phyloP scores from a whole-genome alignment of 2,113 vertebrate genomes.

The Pristiophorus japonicus region DNA sequence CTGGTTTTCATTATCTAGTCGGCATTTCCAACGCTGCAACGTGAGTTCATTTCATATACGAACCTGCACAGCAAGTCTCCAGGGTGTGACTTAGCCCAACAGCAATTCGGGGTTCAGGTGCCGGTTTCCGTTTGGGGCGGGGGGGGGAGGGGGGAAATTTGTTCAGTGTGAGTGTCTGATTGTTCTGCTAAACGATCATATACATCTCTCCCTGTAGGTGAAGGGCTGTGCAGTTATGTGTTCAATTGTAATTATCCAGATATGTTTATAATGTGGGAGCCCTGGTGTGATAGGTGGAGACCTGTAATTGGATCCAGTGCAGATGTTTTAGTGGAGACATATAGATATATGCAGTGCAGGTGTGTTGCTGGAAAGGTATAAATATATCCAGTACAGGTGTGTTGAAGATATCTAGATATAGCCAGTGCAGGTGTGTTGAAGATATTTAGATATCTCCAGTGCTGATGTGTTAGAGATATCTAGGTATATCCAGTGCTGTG shows the following conservation, averaged over 20 bases:
- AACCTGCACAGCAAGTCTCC: not conserved
- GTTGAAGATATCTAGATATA: no score
- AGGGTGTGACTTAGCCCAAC: not conserved
- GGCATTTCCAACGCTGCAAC: not conserved
- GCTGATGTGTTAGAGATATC: no score
- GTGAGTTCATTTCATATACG: not conserved
- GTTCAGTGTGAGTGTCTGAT: not conserved
- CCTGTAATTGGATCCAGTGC: no score
- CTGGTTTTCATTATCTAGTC: conserved; percentile 23
- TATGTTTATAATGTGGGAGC: not conserved
- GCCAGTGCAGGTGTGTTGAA: not conserved
- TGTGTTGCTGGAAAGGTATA: not conserved
- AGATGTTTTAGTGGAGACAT: no score
- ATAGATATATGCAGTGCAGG: not conserved
- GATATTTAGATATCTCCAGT: no score
- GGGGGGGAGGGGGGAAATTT: no score
- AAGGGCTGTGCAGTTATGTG: not conserved
- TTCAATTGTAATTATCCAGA: not conserved
- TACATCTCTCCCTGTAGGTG: not conserved
- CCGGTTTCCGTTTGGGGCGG: no score
- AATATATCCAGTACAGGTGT: no score
- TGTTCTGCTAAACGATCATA: not conserved
- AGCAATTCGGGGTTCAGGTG: not conserved
- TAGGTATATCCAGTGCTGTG: no score
- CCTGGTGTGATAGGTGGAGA: no score